These are phyloP conservation scores for Germaria angustata DNA, from an alignment of 2,888 invertebrate species.

Conservation along the genomic window DNA sequence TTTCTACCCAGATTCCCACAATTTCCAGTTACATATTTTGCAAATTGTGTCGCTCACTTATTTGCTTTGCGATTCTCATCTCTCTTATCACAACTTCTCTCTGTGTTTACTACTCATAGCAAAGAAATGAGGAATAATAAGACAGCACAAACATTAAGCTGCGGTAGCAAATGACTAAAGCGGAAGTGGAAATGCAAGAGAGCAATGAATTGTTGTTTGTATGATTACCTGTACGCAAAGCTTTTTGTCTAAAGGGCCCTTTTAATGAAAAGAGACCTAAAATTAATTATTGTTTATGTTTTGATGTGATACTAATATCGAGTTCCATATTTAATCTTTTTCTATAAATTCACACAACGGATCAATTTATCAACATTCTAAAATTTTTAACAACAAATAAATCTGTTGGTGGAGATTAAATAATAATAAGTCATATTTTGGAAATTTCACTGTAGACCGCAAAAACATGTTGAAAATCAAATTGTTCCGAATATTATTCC, in stretches of 20 bases:
- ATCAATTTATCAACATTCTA: no score
- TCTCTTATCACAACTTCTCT: slow-evolving; percentile 34
- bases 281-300: no score
- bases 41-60: slow-evolving; percentile 34
- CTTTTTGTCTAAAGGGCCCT: slow-evolving; percentile 1
- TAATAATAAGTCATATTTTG: no score
- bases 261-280: neutral
- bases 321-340: no score
- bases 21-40: slow-evolving; percentile 63
- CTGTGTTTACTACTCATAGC: slow-evolving; percentile 47
- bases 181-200: slow-evolving; percentile 61
- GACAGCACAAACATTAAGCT: slow-evolving; percentile 5
- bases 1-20: slow-evolving; percentile 65
- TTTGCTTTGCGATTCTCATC: slow-evolving; percentile 26
- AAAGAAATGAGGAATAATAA: neutral
- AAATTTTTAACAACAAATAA: no score
- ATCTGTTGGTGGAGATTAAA: no score
- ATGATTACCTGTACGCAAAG: neutral
- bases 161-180: slow-evolving; percentile 43
- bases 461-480: no score
- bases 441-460: no score
- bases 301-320: no score
- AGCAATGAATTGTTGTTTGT: neutral
- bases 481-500: no score
- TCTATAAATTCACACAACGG: no score